A percentile compares a stretch with the other conserved stretches of the same genome.
Evolutionary conservation across 2,113 vertebrate species (phyloP).

Genomic region (Tringa solitaria): DNA sequence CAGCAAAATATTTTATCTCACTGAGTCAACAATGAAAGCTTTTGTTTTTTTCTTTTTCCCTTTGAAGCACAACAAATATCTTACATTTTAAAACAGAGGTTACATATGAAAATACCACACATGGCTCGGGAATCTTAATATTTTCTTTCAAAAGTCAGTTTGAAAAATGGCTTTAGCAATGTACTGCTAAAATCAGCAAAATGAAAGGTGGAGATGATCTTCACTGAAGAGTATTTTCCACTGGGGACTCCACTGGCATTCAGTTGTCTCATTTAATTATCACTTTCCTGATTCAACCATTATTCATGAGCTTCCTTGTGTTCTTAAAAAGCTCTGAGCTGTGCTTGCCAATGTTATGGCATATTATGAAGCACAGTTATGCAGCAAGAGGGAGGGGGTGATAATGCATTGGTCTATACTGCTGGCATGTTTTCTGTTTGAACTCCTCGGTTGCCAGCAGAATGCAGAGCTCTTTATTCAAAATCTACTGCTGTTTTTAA

Average conservation of each 20-base stretch:
- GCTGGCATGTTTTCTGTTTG: slow-evolving; percentile 77
- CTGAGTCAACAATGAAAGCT: not conserved
- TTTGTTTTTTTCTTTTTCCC: not conserved
- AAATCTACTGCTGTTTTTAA: slow-evolving; percentile 62
- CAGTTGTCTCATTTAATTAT: slow-evolving; percentile 84
- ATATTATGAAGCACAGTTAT: slow-evolving; percentile 75
- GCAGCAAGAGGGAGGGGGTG: slow-evolving; percentile 69
- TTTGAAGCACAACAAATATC: not conserved
- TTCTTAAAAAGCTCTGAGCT: slow-evolving; percentile 81
- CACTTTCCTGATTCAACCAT: slow-evolving; percentile 79
- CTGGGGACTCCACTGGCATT: slow-evolving; percentile 76
- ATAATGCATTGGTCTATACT: slow-evolving; percentile 77
- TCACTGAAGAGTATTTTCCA: slow-evolving; percentile 70
- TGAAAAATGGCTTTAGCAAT: slow-evolving; percentile 47
- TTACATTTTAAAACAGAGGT: not conserved
- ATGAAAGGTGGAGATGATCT: slow-evolving; percentile 50
- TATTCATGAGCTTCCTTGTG: slow-evolving; percentile 80
- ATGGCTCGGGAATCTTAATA: slow-evolving; percentile 1
- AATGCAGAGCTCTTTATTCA: slow-evolving; percentile 64
- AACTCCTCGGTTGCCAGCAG: slow-evolving; percentile 72
- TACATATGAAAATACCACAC: slow-evolving; percentile 9
- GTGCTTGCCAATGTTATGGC: slow-evolving; percentile 81
- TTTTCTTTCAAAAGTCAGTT: slow-evolving; percentile 25
- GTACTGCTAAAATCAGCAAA: slow-evolving; percentile 41
- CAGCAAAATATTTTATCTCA: not conserved